These are phyloP conservation scores for Anthopleura sola DNA, from an alignment of 64 coral and sea anemone genomes.

Conservation along the genomic window DNA sequence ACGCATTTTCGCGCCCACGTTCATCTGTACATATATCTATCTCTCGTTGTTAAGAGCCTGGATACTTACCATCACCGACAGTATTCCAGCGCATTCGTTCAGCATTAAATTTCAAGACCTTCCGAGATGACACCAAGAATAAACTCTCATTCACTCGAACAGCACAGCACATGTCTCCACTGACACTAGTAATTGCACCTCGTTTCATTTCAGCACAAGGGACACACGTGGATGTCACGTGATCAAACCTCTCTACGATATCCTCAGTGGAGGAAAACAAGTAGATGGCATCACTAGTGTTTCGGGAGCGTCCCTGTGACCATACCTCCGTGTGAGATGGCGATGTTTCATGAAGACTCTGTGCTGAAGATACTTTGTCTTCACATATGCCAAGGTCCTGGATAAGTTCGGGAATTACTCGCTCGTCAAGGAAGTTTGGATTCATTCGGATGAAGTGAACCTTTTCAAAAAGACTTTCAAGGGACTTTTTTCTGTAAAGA, in stretches of 20 bases:
- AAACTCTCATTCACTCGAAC: not conserved
- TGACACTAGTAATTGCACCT: not conserved
- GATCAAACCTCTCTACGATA: not conserved
- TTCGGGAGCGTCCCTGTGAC: not conserved
- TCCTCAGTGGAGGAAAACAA: not conserved
- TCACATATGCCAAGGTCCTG: not conserved
- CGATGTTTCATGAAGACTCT: not conserved
- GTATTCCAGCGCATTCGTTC: not conserved
- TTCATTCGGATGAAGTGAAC: not conserved
- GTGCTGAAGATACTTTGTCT: slow-evolving; percentile 7
- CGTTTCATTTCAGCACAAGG: not conserved
- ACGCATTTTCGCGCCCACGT: too few species aligned
- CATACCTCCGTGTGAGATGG: not conserved
- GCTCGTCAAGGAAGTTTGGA: not conserved
- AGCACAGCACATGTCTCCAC: not conserved
- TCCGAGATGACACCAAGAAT: slow-evolving; percentile 9
- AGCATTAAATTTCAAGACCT: not conserved
- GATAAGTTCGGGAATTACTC: not conserved
- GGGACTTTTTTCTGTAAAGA: not conserved
- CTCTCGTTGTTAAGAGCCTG: too few species aligned
- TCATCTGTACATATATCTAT: too few species aligned
- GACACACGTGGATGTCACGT: not conserved
- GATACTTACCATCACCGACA: not conserved
- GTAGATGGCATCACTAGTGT: slow-evolving; percentile 11
- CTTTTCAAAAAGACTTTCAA: slow-evolving; percentile 1